Conservation (phyloP, 2,113 vertebrate species). For the Alexandromys fortis region DNA sequence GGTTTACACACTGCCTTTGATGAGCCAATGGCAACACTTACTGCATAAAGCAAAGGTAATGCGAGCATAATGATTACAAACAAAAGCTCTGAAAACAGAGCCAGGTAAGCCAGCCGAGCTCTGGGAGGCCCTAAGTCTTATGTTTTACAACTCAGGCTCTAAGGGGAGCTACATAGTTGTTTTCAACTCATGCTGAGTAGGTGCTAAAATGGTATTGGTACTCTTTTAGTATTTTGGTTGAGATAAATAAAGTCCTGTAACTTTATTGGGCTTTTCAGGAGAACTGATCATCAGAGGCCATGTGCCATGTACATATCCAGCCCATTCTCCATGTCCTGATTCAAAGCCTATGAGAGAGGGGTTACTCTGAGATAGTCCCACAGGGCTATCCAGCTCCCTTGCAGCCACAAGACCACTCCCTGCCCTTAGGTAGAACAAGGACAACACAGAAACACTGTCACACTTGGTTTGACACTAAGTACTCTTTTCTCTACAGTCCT, state of each 20-base stretch:
- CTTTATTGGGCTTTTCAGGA: neutral
- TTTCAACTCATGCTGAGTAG: conserved; percentile 21
- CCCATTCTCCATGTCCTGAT: rapidly evolving
- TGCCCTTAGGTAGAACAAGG: neutral
- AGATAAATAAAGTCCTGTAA: neutral
- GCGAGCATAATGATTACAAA: conserved; percentile 33
- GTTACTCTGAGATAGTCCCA: rapidly evolving
- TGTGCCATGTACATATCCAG: rapidly evolving
- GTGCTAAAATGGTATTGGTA: conserved; percentile 27
- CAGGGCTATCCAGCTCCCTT: rapidly evolving
- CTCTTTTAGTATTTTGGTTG: neutral
- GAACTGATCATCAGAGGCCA: neutral
- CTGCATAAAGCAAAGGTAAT: neutral
- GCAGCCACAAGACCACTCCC: rapidly evolving
- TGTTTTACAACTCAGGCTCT: conserved; percentile 33
- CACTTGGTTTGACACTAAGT: neutral
- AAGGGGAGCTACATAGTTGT: neutral
- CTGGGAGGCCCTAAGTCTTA: conserved; percentile 1
- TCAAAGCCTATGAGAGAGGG: neutral
- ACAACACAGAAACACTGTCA: neutral
- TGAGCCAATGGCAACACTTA: conserved; percentile 11
- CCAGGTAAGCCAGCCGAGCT: neutral
- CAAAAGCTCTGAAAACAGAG: conserved; percentile 68
- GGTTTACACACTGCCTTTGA: conserved; percentile 47
- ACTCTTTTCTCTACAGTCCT: neutral